Evolutionary conservation across 2,888 invertebrate genomes (phyloP).

Genomic region (Gonocerus acuteangulatus): DNA sequence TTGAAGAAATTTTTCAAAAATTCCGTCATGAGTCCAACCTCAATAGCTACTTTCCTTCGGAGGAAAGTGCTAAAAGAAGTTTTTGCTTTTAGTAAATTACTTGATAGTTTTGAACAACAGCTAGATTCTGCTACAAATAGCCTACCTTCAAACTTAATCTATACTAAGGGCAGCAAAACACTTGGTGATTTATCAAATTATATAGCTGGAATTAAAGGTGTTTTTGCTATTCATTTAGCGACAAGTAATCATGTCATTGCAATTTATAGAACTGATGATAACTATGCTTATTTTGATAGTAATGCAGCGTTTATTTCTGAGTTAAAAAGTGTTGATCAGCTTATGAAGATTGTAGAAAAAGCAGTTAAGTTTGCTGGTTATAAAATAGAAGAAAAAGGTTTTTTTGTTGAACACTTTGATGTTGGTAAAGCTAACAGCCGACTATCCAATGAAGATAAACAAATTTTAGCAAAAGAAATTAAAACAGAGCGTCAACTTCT

Average conservation of each 20-base stretch:
- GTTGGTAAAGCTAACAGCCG: neutral
- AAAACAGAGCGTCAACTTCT: constrained; percentile 1
- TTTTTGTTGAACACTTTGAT: constrained; percentile 3
- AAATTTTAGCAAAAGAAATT: neutral
- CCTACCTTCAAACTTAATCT: neutral
- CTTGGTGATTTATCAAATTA: constrained; percentile 1
- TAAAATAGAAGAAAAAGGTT: neutral
- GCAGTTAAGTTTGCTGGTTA: neutral
- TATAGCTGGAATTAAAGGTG: neutral
- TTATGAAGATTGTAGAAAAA: neutral
- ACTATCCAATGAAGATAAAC: neutral
- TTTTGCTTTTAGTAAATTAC: constrained; percentile 2
- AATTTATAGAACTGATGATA: neutral
- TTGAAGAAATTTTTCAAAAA: too few species aligned
- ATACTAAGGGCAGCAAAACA: neutral
- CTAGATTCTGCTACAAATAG: constrained; percentile 5
- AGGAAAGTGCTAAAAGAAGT: too few species aligned
- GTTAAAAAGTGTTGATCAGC: constrained; percentile 3
- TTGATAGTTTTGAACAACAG: neutral
- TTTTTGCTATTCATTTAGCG: neutral
- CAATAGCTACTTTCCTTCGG: too few species aligned
- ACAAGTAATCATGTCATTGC: constrained; percentile 1
- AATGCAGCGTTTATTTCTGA: neutral
- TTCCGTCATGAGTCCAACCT: too few species aligned
- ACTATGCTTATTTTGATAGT: neutral